Conservation (phyloP, 1,140 invertebrate species). For the Akabosia matsudoensis region DNA sequence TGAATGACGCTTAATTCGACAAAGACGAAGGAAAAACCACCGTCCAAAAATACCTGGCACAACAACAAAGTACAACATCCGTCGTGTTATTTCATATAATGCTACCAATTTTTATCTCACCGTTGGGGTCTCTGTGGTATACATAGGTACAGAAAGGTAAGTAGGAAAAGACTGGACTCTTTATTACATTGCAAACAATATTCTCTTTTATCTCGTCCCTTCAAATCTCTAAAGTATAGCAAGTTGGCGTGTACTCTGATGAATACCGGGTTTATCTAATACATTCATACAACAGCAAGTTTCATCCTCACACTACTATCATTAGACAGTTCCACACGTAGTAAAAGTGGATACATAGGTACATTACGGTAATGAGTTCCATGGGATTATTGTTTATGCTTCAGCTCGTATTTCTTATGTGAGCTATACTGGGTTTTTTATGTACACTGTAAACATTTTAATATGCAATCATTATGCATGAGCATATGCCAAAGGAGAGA, state of each 20-base stretch:
- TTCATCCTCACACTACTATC: not conserved
- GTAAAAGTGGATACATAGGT: not conserved
- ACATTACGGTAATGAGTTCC: constrained; percentile 3
- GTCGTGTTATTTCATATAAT: not conserved
- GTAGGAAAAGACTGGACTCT: too few species aligned
- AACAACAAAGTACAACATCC: too few species aligned
- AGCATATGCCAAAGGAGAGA: not conserved
- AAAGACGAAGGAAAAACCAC: not conserved
- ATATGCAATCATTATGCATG: constrained; percentile 13
- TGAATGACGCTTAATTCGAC: not conserved
- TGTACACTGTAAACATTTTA: not conserved
- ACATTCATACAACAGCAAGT: too few species aligned
- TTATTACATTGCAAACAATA: too few species aligned
- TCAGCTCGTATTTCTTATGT: not conserved
- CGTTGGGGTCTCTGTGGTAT: too few species aligned
- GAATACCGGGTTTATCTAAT: not conserved
- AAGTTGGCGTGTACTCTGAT: not conserved
- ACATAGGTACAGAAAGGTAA: too few species aligned
- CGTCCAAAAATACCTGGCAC: not conserved
- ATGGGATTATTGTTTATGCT: not conserved
- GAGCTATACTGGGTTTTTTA: not conserved
- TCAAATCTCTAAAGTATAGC: not conserved
- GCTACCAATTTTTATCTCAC: not conserved
- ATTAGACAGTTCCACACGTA: not conserved
- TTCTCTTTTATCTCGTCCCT: not conserved